Evolutionary conservation across 2,888 invertebrate species (phyloP).

Genomic region (Nasonia oneida): DNA sequence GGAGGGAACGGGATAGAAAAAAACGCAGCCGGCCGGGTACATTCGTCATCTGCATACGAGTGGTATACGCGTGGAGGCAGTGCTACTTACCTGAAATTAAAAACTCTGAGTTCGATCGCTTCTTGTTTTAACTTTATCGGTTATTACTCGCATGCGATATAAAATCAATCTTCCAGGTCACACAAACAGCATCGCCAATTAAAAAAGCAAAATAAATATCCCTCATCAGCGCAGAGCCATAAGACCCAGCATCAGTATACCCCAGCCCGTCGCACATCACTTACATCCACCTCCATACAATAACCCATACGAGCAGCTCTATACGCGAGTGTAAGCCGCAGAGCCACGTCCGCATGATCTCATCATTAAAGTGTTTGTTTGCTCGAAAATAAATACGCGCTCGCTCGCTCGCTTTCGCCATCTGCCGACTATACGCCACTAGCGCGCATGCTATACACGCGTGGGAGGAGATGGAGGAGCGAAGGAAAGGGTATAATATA

Average conservation of each 20-base stretch:
- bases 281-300: background rate
- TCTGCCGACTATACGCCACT: conserved; percentile 58
- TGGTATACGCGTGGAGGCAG: background rate
- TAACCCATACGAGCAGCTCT: background rate
- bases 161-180: too few species aligned
- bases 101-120: background rate
- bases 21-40: background rate
- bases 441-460: background rate
- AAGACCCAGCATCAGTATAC: too few species aligned
- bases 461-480: conserved; percentile 18
- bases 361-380: conserved; percentile 75
- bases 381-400: conserved; percentile 73
- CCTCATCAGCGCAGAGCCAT: too few species aligned
- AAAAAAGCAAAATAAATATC: conserved; percentile 71
- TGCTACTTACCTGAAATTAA: conserved; percentile 37
- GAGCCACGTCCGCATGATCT: conserved; percentile 69
- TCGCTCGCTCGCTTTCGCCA: conserved; percentile 63
- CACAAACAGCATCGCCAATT: background rate
- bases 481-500: conserved; percentile 12
- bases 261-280: too few species aligned
- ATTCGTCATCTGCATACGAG: conserved; percentile 17
- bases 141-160: background rate
- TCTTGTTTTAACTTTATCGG: conserved; percentile 1
- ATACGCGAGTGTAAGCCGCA: background rate
- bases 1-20: conserved; percentile 59